phyloP scores from a whole-genome alignment of 2,888 invertebrate genomes.

The Aricia artaxerxes region DNA sequence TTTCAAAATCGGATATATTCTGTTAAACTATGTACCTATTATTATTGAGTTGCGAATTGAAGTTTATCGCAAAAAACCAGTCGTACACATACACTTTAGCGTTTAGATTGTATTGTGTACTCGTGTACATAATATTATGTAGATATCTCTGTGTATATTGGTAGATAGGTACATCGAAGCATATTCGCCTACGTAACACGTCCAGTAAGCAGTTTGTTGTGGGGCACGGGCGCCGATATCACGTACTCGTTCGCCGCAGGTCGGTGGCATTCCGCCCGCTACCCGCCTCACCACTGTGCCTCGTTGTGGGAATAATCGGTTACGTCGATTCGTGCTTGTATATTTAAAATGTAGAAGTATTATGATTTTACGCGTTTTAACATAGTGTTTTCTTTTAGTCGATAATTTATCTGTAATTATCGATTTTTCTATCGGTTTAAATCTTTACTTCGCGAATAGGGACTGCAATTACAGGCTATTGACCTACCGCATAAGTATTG shows the following conservation, averaged over 20 bases:
- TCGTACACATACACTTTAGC: slow-evolving; percentile 41
- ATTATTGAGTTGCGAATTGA: slow-evolving; percentile 41
- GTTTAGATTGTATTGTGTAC: slow-evolving; percentile 40
- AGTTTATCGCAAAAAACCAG: slow-evolving; percentile 55
- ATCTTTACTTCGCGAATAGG: slow-evolving; percentile 13
- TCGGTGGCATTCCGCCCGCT: slow-evolving; percentile 64
- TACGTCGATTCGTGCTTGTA: slow-evolving; percentile 53
- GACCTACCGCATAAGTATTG: slow-evolving; percentile 55
- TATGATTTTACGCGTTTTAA: slow-evolving; percentile 3
- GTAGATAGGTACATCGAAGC: slow-evolving; percentile 68
- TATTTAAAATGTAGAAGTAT: slow-evolving; percentile 2
- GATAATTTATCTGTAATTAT: background rate
- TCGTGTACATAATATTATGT: slow-evolving; percentile 34
- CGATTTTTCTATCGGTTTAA: background rate
- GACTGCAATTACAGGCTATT: slow-evolving; percentile 72
- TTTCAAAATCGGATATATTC: background rate
- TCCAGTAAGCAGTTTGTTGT: slow-evolving; percentile 80
- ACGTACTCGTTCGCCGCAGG: slow-evolving; percentile 72
- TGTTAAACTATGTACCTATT: background rate
- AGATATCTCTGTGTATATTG: slow-evolving; percentile 51
- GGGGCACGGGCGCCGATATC: slow-evolving; percentile 78
- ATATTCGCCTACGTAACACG: slow-evolving; percentile 76
- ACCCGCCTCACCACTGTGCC: slow-evolving; percentile 67
- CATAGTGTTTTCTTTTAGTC: slow-evolving; percentile 24
- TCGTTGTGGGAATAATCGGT: slow-evolving; percentile 76